Base-by-base conservation (phyloP, 92 coral and sea anemone genomes). In the Parazoanthus swiftii region DNA sequence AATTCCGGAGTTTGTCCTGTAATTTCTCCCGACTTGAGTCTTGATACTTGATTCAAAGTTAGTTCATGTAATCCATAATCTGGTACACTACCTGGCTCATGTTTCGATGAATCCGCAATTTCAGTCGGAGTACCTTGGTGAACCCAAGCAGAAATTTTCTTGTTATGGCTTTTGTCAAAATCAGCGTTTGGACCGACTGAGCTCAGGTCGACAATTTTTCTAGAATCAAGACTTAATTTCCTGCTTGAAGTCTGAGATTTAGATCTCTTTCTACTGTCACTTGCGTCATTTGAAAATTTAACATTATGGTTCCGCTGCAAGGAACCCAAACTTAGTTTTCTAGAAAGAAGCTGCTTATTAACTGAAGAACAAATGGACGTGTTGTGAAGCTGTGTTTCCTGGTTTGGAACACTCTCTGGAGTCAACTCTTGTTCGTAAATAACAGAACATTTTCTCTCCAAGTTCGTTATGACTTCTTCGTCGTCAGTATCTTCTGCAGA, bases 151-250 rank as follows among this genome's bases (percentile, higher is more conserved):
- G 65, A 67, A 42, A 29, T 2, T 42, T 82, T 67, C 36, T 7
- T 67, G 20, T 11, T 42, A 43, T 42, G 38, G 25, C 8, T 13
- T 42, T 39, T 6, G 35, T 43, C 20, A 35, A n/a, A 8, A 35
- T 67, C 86, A 82, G 44, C 7, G 46, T 18, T 29, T 11, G 86
- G 16, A 80, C 29, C 7, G 8, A n/a, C 63, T 25, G 36, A 23
- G 44, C 8, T 43, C 4, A 54, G 18, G 65, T 78, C 10, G 81
- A 11, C 21, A 21, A 20, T 38, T 10, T 36, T 63, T 9, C 33
- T 39, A 25, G 74, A 58, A 48, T 84, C 65, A 44, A 82, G 77
- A 29, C 87, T 84, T 18, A 33, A 71, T 71, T 25, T 82, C 68
- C 86, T 42, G 50, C 25, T 21, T 56, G 50, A 33, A 18, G 70